Evolutionary conservation across 2,888 invertebrate species (phyloP), one percentile per base, ranked within the genome.

Genomic region (Cremastobaeus sp.): DNA sequence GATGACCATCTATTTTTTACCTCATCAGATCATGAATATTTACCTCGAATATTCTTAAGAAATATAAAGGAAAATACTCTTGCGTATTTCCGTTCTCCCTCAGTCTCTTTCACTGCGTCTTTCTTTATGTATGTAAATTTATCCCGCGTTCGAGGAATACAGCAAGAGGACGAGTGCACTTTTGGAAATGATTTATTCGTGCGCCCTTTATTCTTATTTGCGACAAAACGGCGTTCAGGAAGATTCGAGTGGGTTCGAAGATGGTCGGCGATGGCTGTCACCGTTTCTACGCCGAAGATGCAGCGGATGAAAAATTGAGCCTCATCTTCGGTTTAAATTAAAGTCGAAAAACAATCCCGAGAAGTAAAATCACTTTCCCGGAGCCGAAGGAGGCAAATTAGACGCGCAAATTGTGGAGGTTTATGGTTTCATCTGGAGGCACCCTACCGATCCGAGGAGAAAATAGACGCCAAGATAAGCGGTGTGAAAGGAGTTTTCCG

Each of bases 151-250:
- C 39, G 18, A 25, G 45, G 45, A 25, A 32, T 34, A 30, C 11
- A 37, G 17, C 4, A 15, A 39, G 25, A 14, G 17, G 20, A 17
- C 59, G 69, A 60, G 60, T 60, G 54, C 54, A 54, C 47, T 60
- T 47, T 47, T 37, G 21, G 30, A 47, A 69, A 62, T 62, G 54
- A 69, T 62, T 69, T 47, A 69, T 60, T 60, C 37, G 32, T 25
- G 39, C 60, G 45, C 17, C 35, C 6, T 11, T 32, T 18, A 65
- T 35, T 43, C 35, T 64, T 52, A 41, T 52, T 64, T 45, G 20
- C 20, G 30, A 60, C 25, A 32, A 30, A 48, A 20, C 28, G 34
- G 1, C 21, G 50, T 32, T 18, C 34, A 14, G 5, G 6, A 21
- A 35, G 35, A 48, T 34, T 50, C 21, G 34, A 35, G 14, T 11